A percentile compares a stretch with the other conserved stretches of the same genome.
Evolutionary conservation across 2,888 invertebrate species (phyloP).

Genomic region (Drosophila atroscutellata): DNA sequence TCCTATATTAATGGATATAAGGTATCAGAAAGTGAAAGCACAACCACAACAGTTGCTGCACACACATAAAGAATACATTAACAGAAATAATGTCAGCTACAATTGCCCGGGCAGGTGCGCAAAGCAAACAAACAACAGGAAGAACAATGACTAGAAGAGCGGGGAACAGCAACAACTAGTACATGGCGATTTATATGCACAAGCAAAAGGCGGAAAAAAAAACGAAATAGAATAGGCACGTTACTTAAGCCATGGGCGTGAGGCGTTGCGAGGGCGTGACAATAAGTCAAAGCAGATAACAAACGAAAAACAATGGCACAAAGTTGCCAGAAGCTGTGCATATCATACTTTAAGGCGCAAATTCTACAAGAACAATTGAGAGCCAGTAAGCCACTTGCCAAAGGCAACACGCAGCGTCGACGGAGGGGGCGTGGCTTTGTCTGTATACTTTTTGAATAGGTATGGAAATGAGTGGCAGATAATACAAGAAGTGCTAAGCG

Average conservation of each 20-base stretch:
- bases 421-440: conserved; percentile 20
- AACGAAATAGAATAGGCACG: conserved; percentile 47
- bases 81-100: conserved; percentile 43
- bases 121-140: conserved; percentile 44
- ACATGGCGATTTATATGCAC: conserved; percentile 34
- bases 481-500: conserved; percentile 30
- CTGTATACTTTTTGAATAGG: conserved; percentile 23
- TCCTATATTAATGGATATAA: neutral
- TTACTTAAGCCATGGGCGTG: conserved; percentile 46
- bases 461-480: conserved; percentile 27
- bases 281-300: conserved; percentile 40
- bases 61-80: conserved; percentile 34
- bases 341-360: conserved; percentile 40
- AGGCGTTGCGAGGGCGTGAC: conserved; percentile 25
- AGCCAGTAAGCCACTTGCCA: conserved; percentile 60
- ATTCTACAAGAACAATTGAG: conserved; percentile 48
- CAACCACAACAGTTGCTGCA: conserved; percentile 27
- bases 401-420: conserved; percentile 28
- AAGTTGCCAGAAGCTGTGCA: conserved; percentile 30
- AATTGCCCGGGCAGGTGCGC: conserved; percentile 69
- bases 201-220: conserved; percentile 37
- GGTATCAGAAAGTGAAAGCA: conserved; percentile 30
- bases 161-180: neutral
- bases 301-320: conserved; percentile 44
- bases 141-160: conserved; percentile 11